Conservation (phyloP, 2,113 vertebrate genomes). For the Lanius collurio region DNA sequence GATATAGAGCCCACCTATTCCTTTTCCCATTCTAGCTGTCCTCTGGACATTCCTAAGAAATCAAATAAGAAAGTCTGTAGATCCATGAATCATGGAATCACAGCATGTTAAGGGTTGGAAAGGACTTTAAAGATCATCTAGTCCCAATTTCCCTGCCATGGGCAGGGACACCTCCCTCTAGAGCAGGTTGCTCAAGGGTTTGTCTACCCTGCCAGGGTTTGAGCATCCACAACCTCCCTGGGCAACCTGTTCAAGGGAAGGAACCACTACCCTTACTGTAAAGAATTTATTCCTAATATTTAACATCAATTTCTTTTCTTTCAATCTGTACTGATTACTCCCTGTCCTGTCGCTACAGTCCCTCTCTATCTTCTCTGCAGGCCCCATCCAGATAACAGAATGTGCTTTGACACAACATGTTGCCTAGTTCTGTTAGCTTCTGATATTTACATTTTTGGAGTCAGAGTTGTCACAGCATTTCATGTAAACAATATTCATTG, state of each 20-base stretch:
- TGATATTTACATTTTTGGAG: too few relatives aligned
- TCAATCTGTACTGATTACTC: neutral
- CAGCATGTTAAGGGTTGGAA: neutral
- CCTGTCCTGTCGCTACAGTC: neutral
- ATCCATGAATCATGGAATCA: neutral
- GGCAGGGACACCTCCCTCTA: neutral
- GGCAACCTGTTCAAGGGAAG: neutral
- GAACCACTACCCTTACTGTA: neutral
- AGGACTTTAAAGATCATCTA: neutral
- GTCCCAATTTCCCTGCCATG: neutral
- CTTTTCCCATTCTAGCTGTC: neutral
- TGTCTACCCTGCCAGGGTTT: neutral
- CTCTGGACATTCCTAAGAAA: neutral
- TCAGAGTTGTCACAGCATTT: too few relatives aligned
- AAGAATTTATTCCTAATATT: neutral
- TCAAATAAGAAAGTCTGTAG: neutral
- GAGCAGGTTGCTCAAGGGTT: neutral
- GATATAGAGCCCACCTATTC: neutral
- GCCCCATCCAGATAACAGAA: neutral
- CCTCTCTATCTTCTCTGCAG: neutral
- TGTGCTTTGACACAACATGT: neutral
- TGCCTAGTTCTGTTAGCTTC: too few relatives aligned
- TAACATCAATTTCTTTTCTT: neutral
- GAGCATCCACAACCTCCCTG: neutral
- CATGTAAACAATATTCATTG: too few relatives aligned